These are phyloP conservation scores for Tetragonula carbonaria DNA, from an alignment of 2,888 invertebrate species.

Conservation along the genomic window DNA sequence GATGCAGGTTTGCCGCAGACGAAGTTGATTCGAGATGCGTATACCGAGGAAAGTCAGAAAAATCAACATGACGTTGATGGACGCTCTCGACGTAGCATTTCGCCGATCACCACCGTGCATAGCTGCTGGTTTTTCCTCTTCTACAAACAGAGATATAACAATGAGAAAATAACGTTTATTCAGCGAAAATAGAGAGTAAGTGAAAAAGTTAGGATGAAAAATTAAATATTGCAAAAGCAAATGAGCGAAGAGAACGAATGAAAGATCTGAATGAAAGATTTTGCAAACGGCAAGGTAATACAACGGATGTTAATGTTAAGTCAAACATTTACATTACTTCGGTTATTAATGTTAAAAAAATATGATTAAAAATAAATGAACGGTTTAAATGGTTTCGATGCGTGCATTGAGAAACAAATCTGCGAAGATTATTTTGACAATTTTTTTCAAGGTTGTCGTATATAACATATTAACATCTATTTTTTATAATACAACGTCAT, in stretches of 20 bases:
- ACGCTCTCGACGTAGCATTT: slow-evolving; percentile 62
- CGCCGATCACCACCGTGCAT: slow-evolving; percentile 76
- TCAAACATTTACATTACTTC: no score
- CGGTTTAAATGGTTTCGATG: no score
- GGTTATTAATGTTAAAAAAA: neutral
- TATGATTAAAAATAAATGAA: no score
- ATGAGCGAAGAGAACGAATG: neutral
- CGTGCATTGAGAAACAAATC: no score
- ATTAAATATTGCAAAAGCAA: neutral
- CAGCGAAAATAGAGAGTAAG: rapidly evolving
- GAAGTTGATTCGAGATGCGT: slow-evolving; percentile 40
- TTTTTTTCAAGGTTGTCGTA: no score
- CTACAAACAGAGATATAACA: slow-evolving; percentile 57
- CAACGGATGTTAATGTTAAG: no score
- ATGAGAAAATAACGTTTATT: neutral
- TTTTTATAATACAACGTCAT: no score
- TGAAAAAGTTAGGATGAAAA: neutral
- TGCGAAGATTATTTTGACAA: no score
- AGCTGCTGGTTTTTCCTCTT: slow-evolving; percentile 77
- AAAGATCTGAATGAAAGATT: neutral
- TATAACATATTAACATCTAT: no score
- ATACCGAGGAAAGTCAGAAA: slow-evolving; percentile 54
- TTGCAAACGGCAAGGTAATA: neutral
- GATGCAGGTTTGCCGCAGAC: slow-evolving; percentile 27
- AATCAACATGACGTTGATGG: slow-evolving; percentile 62